These are phyloP conservation scores for Piaya cayana DNA, from an alignment of 2,113 vertebrate genomes.

Conservation along the genomic window DNA sequence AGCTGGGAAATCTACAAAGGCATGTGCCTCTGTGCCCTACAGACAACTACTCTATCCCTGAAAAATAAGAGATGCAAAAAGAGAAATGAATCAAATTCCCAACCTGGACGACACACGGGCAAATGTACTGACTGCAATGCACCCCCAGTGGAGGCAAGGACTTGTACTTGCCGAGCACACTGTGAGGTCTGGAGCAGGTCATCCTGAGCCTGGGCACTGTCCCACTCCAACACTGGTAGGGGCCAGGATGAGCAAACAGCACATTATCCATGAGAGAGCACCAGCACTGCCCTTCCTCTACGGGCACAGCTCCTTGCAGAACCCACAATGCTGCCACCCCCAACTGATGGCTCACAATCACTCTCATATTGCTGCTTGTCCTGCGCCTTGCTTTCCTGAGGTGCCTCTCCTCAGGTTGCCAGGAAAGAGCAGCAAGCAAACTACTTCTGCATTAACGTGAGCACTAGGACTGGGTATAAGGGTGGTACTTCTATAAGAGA, in stretches of 20 bases:
- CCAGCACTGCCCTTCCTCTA: neutral
- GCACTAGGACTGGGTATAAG: accelerated
- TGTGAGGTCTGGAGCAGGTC: neutral
- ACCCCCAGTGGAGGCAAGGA: accelerated
- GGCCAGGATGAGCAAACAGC: neutral
- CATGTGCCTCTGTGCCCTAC: neutral
- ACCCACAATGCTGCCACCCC: accelerated
- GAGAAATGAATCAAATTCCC: neutral
- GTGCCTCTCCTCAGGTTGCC: neutral
- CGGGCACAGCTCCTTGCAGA: neutral
- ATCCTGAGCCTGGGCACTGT: neutral
- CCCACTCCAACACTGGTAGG: neutral
- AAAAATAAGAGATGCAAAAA: neutral
- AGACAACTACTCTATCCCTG: neutral
- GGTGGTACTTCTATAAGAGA: neutral
- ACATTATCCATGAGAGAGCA: neutral
- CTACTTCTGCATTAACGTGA: neutral
- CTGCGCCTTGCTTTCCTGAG: neutral
- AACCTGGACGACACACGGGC: accelerated
- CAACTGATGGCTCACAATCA: accelerated
- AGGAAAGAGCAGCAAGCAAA: neutral
- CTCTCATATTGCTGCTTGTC: accelerated
- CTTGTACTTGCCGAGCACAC: accelerated
- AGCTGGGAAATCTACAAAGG: neutral
- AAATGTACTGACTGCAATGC: neutral